Percentiles rank a stretch among this genome's conserved stretches.
phyloP scores from a whole-genome alignment of 2,888 invertebrate species.

The Hydrotaea cyrtoneurina region DNA sequence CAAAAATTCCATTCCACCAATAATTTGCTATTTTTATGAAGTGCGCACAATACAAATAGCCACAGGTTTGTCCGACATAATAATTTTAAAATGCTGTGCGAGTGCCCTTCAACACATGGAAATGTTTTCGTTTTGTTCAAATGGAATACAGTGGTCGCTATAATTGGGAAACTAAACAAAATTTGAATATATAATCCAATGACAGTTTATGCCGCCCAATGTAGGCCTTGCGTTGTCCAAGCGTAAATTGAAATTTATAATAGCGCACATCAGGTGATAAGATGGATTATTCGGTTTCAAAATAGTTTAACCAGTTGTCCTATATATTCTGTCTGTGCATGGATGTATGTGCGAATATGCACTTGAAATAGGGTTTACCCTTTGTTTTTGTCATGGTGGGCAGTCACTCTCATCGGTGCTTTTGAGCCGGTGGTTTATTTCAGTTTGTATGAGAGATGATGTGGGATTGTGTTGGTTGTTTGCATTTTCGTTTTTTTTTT shows the following conservation, averaged over 20 bases:
- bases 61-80: no score
- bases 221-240: not conserved
- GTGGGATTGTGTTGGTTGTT: not conserved
- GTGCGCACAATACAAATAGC: no score
- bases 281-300: conserved; percentile 6
- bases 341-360: conserved; percentile 1
- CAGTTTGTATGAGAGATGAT: not conserved
- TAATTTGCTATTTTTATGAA: no score
- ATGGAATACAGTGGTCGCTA: no score
- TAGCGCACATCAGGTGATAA: not conserved
- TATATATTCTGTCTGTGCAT: not conserved
- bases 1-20: no score
- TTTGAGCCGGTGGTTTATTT: not conserved
- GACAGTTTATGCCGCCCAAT: no score
- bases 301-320: not conserved
- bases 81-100: no score
- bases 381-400: conserved; percentile 50
- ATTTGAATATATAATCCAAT: no score
- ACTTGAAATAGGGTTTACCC: conserved; percentile 48
- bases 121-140: no score
- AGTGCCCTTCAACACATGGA: no score
- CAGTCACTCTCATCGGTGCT: not conserved
- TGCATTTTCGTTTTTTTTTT: not conserved
- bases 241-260: conserved; percentile 11
- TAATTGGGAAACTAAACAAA: no score